These are phyloP conservation scores for Leptinotarsa juncta DNA, from an alignment of 2,888 invertebrate genomes.

Conservation along the genomic window DNA sequence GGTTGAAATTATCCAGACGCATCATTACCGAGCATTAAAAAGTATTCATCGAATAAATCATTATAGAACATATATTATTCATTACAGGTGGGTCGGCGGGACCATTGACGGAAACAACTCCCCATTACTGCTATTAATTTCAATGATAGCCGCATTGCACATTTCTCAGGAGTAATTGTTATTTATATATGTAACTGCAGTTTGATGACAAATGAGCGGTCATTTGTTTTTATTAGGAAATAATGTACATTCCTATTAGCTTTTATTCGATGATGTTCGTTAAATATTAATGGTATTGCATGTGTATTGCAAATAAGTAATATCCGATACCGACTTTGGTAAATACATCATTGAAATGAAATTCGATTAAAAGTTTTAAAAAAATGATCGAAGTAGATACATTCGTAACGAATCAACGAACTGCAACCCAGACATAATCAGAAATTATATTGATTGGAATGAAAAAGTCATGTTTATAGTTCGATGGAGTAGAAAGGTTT, in stretches of 20 bases:
- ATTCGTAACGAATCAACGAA: background rate
- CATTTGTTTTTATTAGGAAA: constrained; percentile 24
- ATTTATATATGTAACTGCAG: constrained; percentile 20
- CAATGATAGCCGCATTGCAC: constrained; percentile 21
- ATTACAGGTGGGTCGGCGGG: background rate
- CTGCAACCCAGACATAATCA: background rate
- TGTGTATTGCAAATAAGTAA: background rate
- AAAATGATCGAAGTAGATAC: background rate
- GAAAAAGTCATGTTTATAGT: too few relatives aligned
- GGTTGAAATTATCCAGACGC: background rate
- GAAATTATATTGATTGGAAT: too few relatives aligned
- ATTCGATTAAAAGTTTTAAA: background rate
- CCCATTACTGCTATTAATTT: constrained; percentile 25
- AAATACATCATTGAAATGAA: background rate
- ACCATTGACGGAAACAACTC: constrained; percentile 18
- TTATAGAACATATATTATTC: constrained; percentile 14
- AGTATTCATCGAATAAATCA: constrained; percentile 7
- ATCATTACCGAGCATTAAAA: constrained; percentile 7
- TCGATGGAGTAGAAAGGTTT: too few relatives aligned
- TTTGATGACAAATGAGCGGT: constrained; percentile 22
- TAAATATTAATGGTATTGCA: background rate
- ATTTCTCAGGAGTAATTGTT: constrained; percentile 27
- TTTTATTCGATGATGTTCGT: constrained; percentile 5
- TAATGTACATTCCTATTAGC: constrained; percentile 10
- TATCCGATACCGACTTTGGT: background rate